Evolutionary conservation across 2,888 invertebrate species (phyloP), one percentile per base, ranked within the genome.

Genomic region (Anagyrus pseudococci): DNA sequence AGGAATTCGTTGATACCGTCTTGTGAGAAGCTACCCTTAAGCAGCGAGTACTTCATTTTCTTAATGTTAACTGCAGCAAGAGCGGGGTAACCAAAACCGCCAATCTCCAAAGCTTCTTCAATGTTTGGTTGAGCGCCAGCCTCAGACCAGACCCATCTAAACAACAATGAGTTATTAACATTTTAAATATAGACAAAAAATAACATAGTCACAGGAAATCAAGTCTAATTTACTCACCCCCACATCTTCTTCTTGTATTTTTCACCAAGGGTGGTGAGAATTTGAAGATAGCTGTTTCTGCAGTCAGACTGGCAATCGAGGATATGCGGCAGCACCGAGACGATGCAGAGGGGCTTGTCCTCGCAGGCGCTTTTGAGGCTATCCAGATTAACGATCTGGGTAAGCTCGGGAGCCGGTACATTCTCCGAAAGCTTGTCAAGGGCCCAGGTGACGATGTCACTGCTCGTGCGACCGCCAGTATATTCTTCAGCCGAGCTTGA

Each of bases 61-160:
- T 97, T 94, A 15, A 91, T 88, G 82, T 97, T 99, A 61, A 98
- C 90, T 19, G 96, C 96, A 6, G 96, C 97, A 91, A 99, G 91
- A 1, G 98, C 98, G 1, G 99, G 99, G 82, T 99, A 99, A 10
- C 99, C 99, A 82, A 99, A 99, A 6, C 89, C 99, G 67, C 99
- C 99, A 69, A 99, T 91, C 77, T 96, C 98, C 37, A 99, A 81
- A 0, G 94, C 88, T 67, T 89, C 89, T 80, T 99, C 99, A 19
- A 99, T 79, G 0, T 89, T 87, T 0, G 85, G 79, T 80, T 99
- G 98, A 1, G 91, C 86, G 10, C 90, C 93, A 44, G 95, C 98
- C 80, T 98, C 98, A 1, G 93, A 83, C 99, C 99, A 99, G 13
- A 94, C 84, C 97, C 98, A 98, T 65, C 88, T 88, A 71, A 17